Percentiles rank a stretch among this genome's conserved stretches.
These are phyloP conservation scores for Fundulus diaphanus DNA, from an alignment of 2,797 vertebrate genomes.

Conservation along the genomic window DNA sequence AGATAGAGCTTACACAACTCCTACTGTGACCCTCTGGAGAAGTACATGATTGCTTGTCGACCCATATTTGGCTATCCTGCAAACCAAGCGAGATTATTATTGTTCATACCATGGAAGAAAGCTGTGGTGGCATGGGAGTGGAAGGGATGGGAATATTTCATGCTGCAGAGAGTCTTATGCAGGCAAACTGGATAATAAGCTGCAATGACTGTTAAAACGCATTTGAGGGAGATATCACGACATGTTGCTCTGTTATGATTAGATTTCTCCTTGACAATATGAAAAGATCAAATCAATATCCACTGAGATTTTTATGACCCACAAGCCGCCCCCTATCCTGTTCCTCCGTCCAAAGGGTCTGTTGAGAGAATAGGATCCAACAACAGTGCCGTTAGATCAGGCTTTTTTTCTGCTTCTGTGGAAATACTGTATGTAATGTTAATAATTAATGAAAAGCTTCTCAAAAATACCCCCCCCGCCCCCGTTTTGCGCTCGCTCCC, in stretches of 20 bases:
- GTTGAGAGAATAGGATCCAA: conserved; percentile 68
- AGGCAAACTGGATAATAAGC: conserved; percentile 70
- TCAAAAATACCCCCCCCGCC: conserved; percentile 62
- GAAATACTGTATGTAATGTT: conserved; percentile 68
- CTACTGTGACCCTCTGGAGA: conserved; percentile 53
- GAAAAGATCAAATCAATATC: conserved; percentile 83
- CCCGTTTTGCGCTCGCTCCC: conserved; percentile 59
- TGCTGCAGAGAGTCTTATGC: conserved; percentile 28
- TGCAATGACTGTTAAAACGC: conserved; percentile 66
- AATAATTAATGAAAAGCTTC: conserved; percentile 60
- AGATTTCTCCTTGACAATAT: conserved; percentile 81
- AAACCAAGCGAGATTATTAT: conserved; percentile 22
- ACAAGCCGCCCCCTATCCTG: conserved; percentile 51
- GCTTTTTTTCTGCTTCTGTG: conserved; percentile 52
- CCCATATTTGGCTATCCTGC: conserved; percentile 35
- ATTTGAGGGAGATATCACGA: conserved; percentile 75
- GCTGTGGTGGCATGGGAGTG: conserved; percentile 28
- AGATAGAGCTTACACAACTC: conserved; percentile 66
- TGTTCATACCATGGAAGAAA: conserved; percentile 20
- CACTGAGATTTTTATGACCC: conserved; percentile 81
- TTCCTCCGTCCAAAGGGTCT: conserved; percentile 51
- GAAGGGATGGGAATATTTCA: conserved; percentile 55
- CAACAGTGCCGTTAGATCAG: conserved; percentile 49
- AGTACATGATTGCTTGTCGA: conserved; percentile 43
- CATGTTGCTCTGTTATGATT: conserved; percentile 78